Conservation (phyloP, 2,797 vertebrate species). For the Parauchenoglanis ngamensis region DNA sequence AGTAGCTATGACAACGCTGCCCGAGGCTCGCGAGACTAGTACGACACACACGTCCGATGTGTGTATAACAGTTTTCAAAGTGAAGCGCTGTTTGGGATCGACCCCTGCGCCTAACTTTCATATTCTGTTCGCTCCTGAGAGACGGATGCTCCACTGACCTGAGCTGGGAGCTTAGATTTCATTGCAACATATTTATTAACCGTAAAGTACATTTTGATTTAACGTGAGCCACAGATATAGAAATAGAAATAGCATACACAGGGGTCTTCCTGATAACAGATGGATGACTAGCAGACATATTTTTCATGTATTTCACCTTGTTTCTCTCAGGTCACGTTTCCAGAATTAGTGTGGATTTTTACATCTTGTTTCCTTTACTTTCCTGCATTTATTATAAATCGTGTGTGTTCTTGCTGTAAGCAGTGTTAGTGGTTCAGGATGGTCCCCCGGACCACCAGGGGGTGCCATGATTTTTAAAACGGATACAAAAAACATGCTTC, state of each 20-base stretch:
- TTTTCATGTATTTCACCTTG: background rate
- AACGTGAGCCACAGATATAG: background rate
- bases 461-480: background rate
- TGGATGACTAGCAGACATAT: background rate
- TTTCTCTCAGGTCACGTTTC: background rate
- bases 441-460: background rate
- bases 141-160: background rate
- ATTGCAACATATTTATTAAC: background rate
- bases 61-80: background rate
- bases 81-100: background rate
- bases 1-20: conserved; percentile 22
- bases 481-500: background rate
- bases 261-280: background rate
- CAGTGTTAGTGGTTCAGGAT: background rate
- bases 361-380: background rate
- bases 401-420: background rate
- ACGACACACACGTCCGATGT: background rate
- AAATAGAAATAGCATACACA: background rate
- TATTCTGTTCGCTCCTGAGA: background rate
- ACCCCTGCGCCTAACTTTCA: background rate
- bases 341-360: background rate
- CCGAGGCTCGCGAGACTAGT: conserved; percentile 4
- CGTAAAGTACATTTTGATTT: background rate
- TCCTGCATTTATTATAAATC: background rate
- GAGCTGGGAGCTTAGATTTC: background rate